Evolutionary conservation across 2,888 invertebrate species (phyloP).

Genomic region (Augochlorella aurata): DNA sequence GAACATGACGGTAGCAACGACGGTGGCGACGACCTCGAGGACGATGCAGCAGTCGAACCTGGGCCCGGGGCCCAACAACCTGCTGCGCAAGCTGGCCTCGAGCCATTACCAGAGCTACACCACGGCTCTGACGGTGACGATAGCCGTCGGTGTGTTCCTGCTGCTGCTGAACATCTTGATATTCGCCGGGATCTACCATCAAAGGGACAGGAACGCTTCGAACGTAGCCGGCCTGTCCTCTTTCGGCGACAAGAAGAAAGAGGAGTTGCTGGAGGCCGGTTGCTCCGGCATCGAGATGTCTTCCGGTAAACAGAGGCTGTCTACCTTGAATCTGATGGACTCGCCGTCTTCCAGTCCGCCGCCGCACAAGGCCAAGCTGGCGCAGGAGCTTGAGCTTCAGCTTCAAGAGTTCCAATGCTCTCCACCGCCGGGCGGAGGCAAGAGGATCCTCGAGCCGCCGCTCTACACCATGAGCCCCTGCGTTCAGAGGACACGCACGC

Average conservation of each 20-base stretch:
- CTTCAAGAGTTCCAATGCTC: conserved; percentile 86
- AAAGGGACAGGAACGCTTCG: conserved; percentile 85
- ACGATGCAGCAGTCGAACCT: conserved; percentile 76
- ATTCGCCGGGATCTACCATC: conserved; percentile 94
- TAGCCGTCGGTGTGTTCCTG: conserved; percentile 92
- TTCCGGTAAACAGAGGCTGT: conserved; percentile 77
- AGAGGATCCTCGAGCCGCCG: conserved; percentile 76
- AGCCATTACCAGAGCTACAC: conserved; percentile 95
- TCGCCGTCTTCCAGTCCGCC: conserved; percentile 75
- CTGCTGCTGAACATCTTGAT: conserved; percentile 92
- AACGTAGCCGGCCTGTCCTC: conserved; percentile 77
- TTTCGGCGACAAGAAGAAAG: conserved; percentile 88
- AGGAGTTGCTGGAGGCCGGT: conserved; percentile 89
- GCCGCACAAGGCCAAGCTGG: conserved; percentile 77
- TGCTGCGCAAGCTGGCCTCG: conserved; percentile 89
- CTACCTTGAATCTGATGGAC: conserved; percentile 74
- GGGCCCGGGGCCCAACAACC: conserved; percentile 86
- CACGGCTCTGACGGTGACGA: conserved; percentile 93
- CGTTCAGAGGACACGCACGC: conserved; percentile 72
- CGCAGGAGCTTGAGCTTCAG: conserved; percentile 84
- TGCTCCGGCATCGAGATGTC: conserved; percentile 86
- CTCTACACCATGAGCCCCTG: conserved; percentile 74
- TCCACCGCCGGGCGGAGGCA: conserved; percentile 82
- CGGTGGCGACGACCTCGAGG: conserved; percentile 66
- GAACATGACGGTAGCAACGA: conserved; percentile 80